Percentiles rank a stretch among this genome's conserved stretches.
These are phyloP conservation scores for Venusia cambrica DNA, from an alignment of 2,888 invertebrate genomes.

Conservation along the genomic window DNA sequence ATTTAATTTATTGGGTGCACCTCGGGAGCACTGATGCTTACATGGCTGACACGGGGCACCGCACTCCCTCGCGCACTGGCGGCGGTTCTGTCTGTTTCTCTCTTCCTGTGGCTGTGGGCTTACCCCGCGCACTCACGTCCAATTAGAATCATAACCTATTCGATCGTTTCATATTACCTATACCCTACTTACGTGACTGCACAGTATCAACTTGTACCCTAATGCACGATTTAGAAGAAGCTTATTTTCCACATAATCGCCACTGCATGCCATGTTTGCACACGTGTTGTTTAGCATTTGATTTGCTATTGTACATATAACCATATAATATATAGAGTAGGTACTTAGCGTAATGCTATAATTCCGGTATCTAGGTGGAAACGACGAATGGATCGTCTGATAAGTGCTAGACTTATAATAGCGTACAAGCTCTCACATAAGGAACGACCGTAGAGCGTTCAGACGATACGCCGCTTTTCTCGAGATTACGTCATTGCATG, in stretches of 20 bases:
- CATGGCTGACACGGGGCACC: constrained; percentile 73
- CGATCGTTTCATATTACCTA: constrained; percentile 23
- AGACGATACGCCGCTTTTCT: constrained; percentile 24
- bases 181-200: constrained; percentile 24
- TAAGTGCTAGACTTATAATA: constrained; percentile 14
- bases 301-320: constrained; percentile 14
- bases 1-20: constrained; percentile 66
- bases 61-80: constrained; percentile 75
- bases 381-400: constrained; percentile 16
- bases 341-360: constrained; percentile 9
- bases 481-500: constrained; percentile 26
- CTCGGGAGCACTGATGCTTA: constrained; percentile 72
- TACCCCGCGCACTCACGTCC: constrained; percentile 69
- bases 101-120: constrained; percentile 81
- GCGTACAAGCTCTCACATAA: constrained; percentile 13
- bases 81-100: constrained; percentile 82
- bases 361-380: constrained; percentile 22
- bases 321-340: constrained; percentile 19
- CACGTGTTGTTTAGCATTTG: constrained; percentile 18
- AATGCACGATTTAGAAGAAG: constrained; percentile 26
- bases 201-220: constrained; percentile 24
- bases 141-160: constrained; percentile 52
- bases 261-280: constrained; percentile 26
- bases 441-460: constrained; percentile 16
- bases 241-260: constrained; percentile 27